Conservation (phyloP, 2,888 invertebrate genomes). For the Anthophora plumipes region DNA sequence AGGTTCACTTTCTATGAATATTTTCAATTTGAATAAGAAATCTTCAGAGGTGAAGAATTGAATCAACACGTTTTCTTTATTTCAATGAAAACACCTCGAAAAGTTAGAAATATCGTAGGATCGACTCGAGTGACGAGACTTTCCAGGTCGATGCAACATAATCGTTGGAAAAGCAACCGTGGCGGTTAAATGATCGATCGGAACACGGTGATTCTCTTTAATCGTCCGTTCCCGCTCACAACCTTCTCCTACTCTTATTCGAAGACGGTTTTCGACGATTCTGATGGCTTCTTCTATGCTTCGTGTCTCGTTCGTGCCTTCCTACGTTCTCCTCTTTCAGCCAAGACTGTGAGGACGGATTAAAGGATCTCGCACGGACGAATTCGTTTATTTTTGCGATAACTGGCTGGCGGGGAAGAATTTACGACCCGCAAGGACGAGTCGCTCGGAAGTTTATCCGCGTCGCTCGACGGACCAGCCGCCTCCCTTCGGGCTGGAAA, state of each 20-base stretch:
- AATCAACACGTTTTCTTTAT: not conserved
- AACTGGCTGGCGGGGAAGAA: constrained; percentile 45
- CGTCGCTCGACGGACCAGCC: constrained; percentile 6
- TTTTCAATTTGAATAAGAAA: too few species aligned
- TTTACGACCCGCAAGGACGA: constrained; percentile 50
- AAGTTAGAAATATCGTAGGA: constrained; percentile 19
- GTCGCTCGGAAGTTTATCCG: constrained; percentile 40
- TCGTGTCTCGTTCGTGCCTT: constrained; percentile 36
- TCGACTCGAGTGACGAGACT: constrained; percentile 46
- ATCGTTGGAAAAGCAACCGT: constrained; percentile 53
- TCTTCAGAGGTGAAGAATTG: not conserved
- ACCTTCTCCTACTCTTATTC: constrained; percentile 53
- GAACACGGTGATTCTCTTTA: constrained; percentile 77
- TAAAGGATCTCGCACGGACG: constrained; percentile 61
- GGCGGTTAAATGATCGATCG: constrained; percentile 75
- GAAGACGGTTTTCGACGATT: constrained; percentile 68
- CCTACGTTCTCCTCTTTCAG: not conserved
- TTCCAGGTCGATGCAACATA: constrained; percentile 59
- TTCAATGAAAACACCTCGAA: not conserved
- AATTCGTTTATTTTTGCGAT: constrained; percentile 64
- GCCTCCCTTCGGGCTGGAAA: not conserved
- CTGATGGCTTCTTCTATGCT: constrained; percentile 52
- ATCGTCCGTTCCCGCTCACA: constrained; percentile 74
- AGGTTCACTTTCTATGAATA: too few species aligned
- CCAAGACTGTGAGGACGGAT: constrained; percentile 63